phyloP scores from a whole-genome alignment of 2,888 invertebrate genomes.

The Dioctria linearis region DNA sequence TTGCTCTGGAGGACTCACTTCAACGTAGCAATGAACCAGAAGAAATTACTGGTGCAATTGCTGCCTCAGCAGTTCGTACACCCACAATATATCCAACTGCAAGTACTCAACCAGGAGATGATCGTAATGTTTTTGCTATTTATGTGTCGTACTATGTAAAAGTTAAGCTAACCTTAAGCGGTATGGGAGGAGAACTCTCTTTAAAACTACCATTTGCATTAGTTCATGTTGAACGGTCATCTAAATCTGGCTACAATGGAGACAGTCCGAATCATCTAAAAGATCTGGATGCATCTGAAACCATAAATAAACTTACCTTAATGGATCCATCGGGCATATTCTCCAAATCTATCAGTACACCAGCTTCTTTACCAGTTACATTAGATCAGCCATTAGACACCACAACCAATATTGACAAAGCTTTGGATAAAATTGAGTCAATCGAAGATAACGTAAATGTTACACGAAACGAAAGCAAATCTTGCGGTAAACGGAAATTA shows the following conservation, averaged over 20 bases:
- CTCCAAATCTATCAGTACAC: not conserved
- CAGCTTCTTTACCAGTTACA: slow-evolving; percentile 10
- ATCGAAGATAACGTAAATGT: slow-evolving; percentile 37
- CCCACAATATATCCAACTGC: slow-evolving; percentile 61
- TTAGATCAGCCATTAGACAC: not conserved
- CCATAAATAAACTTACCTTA: slow-evolving; percentile 23
- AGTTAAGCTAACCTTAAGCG: slow-evolving; percentile 85
- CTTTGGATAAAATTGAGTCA: slow-evolving; percentile 48
- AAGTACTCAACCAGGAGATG: slow-evolving; percentile 74
- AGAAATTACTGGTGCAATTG: slow-evolving; percentile 69
- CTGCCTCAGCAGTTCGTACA: slow-evolving; percentile 75
- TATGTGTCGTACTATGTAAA: slow-evolving; percentile 94
- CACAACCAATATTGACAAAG: not conserved
- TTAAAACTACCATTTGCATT: slow-evolving; percentile 86
- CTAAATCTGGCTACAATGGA: slow-evolving; percentile 37
- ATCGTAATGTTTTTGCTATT: slow-evolving; percentile 90
- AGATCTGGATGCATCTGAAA: slow-evolving; percentile 28
- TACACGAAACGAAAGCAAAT: not conserved
- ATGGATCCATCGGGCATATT: slow-evolving; percentile 6
- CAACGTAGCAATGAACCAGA: slow-evolving; percentile 79
- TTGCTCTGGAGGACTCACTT: slow-evolving; percentile 89
- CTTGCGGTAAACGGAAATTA: slow-evolving; percentile 37
- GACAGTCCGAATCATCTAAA: not conserved
- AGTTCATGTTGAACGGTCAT: slow-evolving; percentile 74
- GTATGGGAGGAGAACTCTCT: slow-evolving; percentile 86